Conservation (phyloP, 2,113 vertebrate genomes). For the Coturnix japonica region DNA sequence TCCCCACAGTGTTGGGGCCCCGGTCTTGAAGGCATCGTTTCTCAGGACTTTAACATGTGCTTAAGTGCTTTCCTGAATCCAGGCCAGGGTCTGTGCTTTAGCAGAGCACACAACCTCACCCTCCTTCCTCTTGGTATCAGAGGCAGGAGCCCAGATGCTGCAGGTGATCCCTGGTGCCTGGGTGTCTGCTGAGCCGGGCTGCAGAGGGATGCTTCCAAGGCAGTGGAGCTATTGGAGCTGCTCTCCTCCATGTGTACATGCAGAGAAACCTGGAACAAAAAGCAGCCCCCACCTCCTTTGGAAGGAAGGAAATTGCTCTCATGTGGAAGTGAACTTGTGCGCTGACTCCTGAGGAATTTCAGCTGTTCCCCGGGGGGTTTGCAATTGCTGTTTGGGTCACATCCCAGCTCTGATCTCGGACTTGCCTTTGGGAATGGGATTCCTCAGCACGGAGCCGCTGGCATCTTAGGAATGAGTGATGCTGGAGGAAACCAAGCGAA, state of each 20-base stretch:
- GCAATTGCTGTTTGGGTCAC: slow-evolving; percentile 33
- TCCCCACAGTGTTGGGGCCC: neutral
- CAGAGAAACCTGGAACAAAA: neutral
- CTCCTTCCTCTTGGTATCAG: neutral
- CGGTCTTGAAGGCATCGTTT: neutral
- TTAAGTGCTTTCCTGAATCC: slow-evolving; percentile 8
- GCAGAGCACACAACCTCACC: neutral
- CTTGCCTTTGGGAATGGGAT: slow-evolving; percentile 38
- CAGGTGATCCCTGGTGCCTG: neutral
- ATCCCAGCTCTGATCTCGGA: slow-evolving; percentile 24
- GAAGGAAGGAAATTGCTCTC: slow-evolving; percentile 25
- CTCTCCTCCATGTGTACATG: neutral
- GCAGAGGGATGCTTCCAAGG: neutral
- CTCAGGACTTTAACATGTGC: neutral
- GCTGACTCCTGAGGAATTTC: slow-evolving; percentile 41
- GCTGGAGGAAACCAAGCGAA: neutral
- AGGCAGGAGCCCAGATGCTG: neutral
- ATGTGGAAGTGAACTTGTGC: slow-evolving; percentile 57
- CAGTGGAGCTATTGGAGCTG: neutral
- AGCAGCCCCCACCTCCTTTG: neutral
- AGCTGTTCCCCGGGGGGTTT: neutral
- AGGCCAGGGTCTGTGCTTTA: neutral
- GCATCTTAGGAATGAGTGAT: slow-evolving; percentile 52
- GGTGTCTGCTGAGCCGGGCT: neutral
- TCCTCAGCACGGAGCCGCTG: slow-evolving; percentile 26